Evolutionary conservation across 2,888 invertebrate genomes (phyloP), one percentile per base, ranked within the genome.

Genomic region (Hydrotaea diabolus): DNA sequence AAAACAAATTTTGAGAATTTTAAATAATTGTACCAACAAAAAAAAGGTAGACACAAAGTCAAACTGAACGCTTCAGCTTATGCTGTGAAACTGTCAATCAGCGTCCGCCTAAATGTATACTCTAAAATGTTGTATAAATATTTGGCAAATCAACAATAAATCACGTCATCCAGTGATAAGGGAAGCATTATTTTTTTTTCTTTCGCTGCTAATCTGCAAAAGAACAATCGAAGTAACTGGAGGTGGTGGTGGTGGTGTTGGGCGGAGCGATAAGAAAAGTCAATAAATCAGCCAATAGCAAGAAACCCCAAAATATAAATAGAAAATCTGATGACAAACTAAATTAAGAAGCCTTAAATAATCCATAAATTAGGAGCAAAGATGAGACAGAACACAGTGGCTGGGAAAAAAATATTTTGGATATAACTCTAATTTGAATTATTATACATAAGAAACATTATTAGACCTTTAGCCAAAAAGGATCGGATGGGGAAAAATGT

Each of bases 71-170:
- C 39, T 8, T 11, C 39, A 39, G 39, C 39, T 26, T 59, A 59
- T 15, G 62, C 62, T 9, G 36, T 17, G 17, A 5, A 7, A 36
- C 15, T 36, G 62, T 36, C 62, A 62, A 62, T 62, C 36, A 31
- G 36, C 36, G 15, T 9, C n/a, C 8, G 62, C 62, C 62, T 62
- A 3, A 62, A 62, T n/a, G 62, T 62, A 62, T 62, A 31, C 62
- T 59, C 11, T 39, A 13, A 62, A 62, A 36, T 62, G 17, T 31
- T 62, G 36, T 31, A 31, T 36, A 19, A 62, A 62, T 62, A 62
- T 62, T 62, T 62, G 62, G 36, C 62, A 62, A 62, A 17, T 62
- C 62, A 62, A 62, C 15, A 31, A 62, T 26, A 62, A 36, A 62
- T 17, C 53, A 53, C 53, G 17, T 53, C 15, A 53, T 53, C 17